Percentiles rank a stretch among this genome's conserved stretches.
Conservation (phyloP, 2,888 invertebrate genomes). For the Artemia sp. region DNA sequence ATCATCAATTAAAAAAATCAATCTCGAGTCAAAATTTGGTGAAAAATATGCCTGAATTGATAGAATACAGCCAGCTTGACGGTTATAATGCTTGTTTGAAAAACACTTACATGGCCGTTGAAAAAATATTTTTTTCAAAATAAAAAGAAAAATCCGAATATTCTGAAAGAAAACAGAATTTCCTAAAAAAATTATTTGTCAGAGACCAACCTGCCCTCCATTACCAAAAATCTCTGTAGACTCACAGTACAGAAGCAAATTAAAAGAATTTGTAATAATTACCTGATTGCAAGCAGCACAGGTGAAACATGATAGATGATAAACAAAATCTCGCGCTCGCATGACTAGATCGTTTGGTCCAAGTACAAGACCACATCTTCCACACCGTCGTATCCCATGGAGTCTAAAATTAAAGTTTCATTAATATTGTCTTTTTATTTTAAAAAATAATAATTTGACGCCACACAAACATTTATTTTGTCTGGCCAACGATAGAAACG, state of each 20-base stretch:
- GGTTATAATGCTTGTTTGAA: too few relatives aligned
- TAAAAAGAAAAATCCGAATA: not conserved
- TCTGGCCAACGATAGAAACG: too few relatives aligned
- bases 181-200: not conserved
- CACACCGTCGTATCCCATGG: conserved; percentile 68
- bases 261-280: conserved; percentile 31
- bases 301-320: conserved; percentile 75
- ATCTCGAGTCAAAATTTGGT: too few relatives aligned
- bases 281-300: conserved; percentile 62
- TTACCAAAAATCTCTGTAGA: not conserved
- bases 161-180: not conserved
- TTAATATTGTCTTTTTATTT: not conserved
- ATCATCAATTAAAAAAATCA: too few relatives aligned
- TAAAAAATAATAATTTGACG: too few relatives aligned
- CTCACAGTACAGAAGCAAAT: not conserved
- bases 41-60: too few relatives aligned
- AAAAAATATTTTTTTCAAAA: too few relatives aligned
- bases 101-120: too few relatives aligned
- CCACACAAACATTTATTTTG: too few relatives aligned
- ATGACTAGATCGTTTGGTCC: conserved; percentile 75
- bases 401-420: conserved; percentile 43
- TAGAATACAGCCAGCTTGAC: too few relatives aligned
- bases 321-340: conserved; percentile 69
- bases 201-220: not conserved
- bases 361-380: conserved; percentile 65